Evolutionary conservation across 2,888 invertebrate genomes (phyloP).

Genomic region (Eumerus sabulonum): DNA sequence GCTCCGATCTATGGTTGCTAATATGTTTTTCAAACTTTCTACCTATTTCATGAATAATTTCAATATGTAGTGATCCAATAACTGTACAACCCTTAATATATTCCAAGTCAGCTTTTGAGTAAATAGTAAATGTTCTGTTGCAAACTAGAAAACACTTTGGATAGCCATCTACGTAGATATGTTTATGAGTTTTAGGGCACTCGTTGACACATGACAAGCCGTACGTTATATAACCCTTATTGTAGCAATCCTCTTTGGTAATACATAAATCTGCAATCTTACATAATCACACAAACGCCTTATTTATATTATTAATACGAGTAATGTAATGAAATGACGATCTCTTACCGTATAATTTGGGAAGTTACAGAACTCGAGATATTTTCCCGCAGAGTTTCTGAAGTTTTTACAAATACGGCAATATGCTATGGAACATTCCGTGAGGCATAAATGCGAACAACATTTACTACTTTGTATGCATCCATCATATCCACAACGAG

Average conservation of each 20-base stretch:
- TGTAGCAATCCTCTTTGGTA: slow-evolving; percentile 69
- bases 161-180: slow-evolving; percentile 36
- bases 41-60: slow-evolving; percentile 73
- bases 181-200: slow-evolving; percentile 82
- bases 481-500: slow-evolving; percentile 78
- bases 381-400: slow-evolving; percentile 72
- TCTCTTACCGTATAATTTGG: slow-evolving; percentile 49
- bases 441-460: slow-evolving; percentile 88
- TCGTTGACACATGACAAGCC: slow-evolving; percentile 81
- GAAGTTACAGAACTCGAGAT: slow-evolving; percentile 71
- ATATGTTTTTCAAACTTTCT: slow-evolving; percentile 7
- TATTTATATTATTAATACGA: neutral
- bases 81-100: slow-evolving; percentile 83
- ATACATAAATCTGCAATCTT: slow-evolving; percentile 70
- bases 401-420: slow-evolving; percentile 75
- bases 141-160: slow-evolving; percentile 71
- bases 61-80: slow-evolving; percentile 85
- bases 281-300: neutral
- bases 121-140: slow-evolving; percentile 71
- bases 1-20: slow-evolving; percentile 17
- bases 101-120: slow-evolving; percentile 69
- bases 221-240: slow-evolving; percentile 69
- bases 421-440: slow-evolving; percentile 87
- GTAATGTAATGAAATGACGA: neutral
- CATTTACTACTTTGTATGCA: slow-evolving; percentile 82